phyloP scores from a whole-genome alignment of 2,113 vertebrate genomes.

The Zapornia atra region DNA sequence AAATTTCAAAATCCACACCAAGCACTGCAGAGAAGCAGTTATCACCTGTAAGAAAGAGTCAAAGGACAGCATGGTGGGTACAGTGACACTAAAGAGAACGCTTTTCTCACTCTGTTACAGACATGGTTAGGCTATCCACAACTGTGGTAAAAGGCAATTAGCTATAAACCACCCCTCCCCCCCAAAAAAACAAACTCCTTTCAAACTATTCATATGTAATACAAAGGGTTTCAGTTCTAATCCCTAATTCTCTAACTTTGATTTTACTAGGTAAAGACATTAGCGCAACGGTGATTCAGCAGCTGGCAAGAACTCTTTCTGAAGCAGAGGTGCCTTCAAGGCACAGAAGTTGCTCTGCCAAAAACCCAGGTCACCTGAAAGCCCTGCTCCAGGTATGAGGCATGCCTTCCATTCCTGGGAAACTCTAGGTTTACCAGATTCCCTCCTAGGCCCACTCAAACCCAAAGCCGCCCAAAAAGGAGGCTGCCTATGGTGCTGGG shows the following conservation, averaged over 20 bases:
- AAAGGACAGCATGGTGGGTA: not conserved
- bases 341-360: not conserved
- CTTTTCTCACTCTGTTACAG: not conserved
- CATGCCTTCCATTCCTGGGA: not conserved
- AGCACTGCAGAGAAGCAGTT: constrained; percentile 87
- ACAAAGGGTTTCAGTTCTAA: not conserved
- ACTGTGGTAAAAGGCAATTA: not conserved
- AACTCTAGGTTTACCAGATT: not conserved
- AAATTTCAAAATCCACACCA: constrained; percentile 90
- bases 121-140: not conserved
- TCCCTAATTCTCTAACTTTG: not conserved
- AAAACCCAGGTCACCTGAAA: not conserved
- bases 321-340: not conserved
- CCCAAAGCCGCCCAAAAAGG: not conserved
- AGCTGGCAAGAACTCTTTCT: not conserved
- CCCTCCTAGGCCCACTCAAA: not conserved
- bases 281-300: not conserved
- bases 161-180: not conserved
- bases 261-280: not conserved
- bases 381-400: not conserved
- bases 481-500: not conserved
- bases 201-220: not conserved
- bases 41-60: constrained; percentile 82
- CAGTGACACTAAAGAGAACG: not conserved
- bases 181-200: not conserved